phyloP scores from a whole-genome alignment of 2,888 invertebrate genomes.

The Drosophila demipolita region DNA sequence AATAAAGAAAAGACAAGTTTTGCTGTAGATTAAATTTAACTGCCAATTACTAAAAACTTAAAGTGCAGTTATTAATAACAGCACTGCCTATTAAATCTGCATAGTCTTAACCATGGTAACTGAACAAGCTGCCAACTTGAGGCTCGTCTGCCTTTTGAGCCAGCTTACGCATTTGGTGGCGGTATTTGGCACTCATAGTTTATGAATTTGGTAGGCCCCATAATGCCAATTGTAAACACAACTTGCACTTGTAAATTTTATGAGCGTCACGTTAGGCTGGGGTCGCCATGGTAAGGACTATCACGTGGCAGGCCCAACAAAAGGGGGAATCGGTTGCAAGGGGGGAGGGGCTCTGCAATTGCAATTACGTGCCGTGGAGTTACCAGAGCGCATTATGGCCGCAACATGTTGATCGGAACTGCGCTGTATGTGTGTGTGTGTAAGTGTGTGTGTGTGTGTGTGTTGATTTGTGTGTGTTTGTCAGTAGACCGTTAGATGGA shows the following conservation, averaged over 20 bases:
- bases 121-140: neutral
- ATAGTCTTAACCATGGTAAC: neutral
- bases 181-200: neutral
- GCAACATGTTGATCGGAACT: slow-evolving; percentile 59
- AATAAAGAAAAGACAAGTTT: neutral
- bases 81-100: too few species aligned
- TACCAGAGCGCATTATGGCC: slow-evolving; percentile 56
- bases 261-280: neutral
- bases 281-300: neutral
- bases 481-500: neutral
- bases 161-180: neutral
- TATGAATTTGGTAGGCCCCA: slow-evolving; percentile 4
- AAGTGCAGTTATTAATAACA: neutral
- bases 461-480: neutral
- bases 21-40: neutral
- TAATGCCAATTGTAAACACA: neutral
- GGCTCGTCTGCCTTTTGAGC: neutral
- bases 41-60: neutral
- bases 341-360: slow-evolving; percentile 37
- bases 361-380: slow-evolving; percentile 67
- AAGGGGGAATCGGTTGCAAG: slow-evolving; percentile 32
- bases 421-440: neutral
- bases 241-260: slow-evolving; percentile 1
- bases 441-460: slow-evolving; percentile 14
- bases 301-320: slow-evolving; percentile 31